phyloP scores from a whole-genome alignment of 1,140 invertebrate genomes.

The Zaprionus nigranus region DNA sequence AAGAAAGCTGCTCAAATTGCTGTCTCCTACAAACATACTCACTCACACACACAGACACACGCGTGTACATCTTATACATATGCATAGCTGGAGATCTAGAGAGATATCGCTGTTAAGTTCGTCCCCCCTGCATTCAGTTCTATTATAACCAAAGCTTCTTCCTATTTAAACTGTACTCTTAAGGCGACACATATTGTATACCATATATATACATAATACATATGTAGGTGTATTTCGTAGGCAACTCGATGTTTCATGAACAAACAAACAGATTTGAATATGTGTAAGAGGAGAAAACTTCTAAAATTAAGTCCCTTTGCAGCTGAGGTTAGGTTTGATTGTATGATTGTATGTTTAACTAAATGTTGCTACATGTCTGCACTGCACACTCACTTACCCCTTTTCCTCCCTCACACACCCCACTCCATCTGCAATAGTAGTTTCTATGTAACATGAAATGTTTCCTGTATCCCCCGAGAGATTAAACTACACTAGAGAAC shows the following conservation, averaged over 20 bases:
- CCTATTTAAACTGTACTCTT: conserved; percentile 71
- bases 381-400: conserved; percentile 16
- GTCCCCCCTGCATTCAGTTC: conserved; percentile 40
- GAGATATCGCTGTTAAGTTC: conserved; percentile 28
- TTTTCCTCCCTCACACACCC: conserved; percentile 7
- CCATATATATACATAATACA: conserved; percentile 24
- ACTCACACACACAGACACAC: conserved; percentile 15
- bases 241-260: conserved; percentile 61
- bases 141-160: conserved; percentile 79
- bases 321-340: conserved; percentile 37
- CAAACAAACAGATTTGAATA: conserved; percentile 41
- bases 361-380: conserved; percentile 41
- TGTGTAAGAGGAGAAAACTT: conserved; percentile 13
- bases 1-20: conserved; percentile 30
- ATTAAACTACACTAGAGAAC: conserved; percentile 29
- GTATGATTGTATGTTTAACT: conserved; percentile 20
- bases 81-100: conserved; percentile 14
- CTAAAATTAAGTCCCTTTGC: conserved; percentile 42
- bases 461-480: conserved; percentile 31
- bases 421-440: conserved; percentile 70
- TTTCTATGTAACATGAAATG: conserved; percentile 54
- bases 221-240: conserved; percentile 38
- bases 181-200: conserved; percentile 25
- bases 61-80: conserved; percentile 24
- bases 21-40: conserved; percentile 18